Evolutionary conservation across 2,888 invertebrate genomes (phyloP).

Genomic region (Drosophila pseudotalamancana): DNA sequence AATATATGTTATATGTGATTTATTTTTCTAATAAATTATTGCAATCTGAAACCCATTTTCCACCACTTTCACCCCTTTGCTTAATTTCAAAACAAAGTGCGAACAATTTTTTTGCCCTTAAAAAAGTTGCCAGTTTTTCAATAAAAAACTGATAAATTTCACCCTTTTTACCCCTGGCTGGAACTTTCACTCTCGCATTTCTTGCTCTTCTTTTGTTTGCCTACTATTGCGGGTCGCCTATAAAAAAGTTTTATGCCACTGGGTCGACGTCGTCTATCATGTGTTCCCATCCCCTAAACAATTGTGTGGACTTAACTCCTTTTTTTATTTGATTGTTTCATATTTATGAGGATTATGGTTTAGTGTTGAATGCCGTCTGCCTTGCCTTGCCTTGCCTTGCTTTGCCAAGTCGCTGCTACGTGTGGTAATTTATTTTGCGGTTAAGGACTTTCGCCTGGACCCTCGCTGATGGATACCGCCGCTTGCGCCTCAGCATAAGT

Average conservation of each 20-base stretch:
- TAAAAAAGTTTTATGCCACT: conserved; percentile 51
- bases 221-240: conserved; percentile 24
- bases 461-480: conserved; percentile 38
- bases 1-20: not conserved
- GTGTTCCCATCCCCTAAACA: conserved; percentile 23
- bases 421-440: conserved; percentile 67
- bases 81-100: conserved; percentile 67
- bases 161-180: conserved; percentile 55
- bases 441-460: conserved; percentile 43
- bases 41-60: conserved; percentile 13
- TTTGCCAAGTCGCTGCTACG: conserved; percentile 46
- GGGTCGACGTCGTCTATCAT: conserved; percentile 35
- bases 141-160: conserved; percentile 49
- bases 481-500: conserved; percentile 55
- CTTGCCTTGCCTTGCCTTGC: no score
- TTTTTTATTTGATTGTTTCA: conserved; percentile 77
- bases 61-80: conserved; percentile 13
- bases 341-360: conserved; percentile 77
- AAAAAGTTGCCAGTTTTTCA: conserved; percentile 43
- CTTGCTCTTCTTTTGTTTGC: conserved; percentile 4
- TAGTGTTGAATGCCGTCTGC: conserved; percentile 46
- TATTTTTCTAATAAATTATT: conserved; percentile 48
- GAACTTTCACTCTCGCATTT: conserved; percentile 50
- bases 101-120: conserved; percentile 56
- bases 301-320: conserved; percentile 39